These are phyloP conservation scores for Ceratosolen solmsi DNA, from an alignment of 1,140 invertebrate genomes.

Conservation along the genomic window DNA sequence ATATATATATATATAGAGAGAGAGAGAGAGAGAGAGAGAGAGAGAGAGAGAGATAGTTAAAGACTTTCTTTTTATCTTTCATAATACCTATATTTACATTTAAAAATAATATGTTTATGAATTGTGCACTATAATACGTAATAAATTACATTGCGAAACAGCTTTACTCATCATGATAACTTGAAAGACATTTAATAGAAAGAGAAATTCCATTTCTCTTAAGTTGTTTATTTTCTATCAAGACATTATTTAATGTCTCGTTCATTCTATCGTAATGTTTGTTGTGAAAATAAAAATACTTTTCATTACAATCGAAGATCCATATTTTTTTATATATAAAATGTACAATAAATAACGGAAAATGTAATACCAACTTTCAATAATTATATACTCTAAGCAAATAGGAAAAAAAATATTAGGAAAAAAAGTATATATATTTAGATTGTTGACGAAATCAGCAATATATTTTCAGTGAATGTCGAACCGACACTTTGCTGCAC, in stretches of 20 bases:
- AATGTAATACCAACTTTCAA: not conserved
- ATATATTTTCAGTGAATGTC: not conserved
- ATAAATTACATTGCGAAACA: not conserved
- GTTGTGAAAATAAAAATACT: not conserved
- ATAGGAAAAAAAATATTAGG: not conserved
- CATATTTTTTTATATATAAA: not conserved
- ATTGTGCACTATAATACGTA: not conserved
- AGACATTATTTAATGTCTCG: not conserved
- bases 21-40: too few species aligned
- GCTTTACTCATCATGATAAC: not conserved
- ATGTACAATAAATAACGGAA: not conserved
- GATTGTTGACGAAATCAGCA: not conserved
- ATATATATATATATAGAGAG: too few species aligned
- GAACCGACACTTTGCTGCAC: not conserved
- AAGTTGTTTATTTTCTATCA: conserved; percentile 1
- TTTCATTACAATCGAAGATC: not conserved
- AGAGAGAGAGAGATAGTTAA: too few species aligned
- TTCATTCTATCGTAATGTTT: not conserved
- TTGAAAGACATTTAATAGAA: not conserved
- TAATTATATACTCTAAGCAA: not conserved
- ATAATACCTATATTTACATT: too few species aligned
- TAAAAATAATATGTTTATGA: too few species aligned
- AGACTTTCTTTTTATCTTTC: too few species aligned
- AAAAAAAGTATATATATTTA: too few species aligned
- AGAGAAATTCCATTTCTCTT: conserved; percentile 1